A percentile compares a stretch with the other conserved stretches of the same genome.
Conservation (phyloP, 1,140 invertebrate genomes). For the Zaprionus taronus region DNA sequence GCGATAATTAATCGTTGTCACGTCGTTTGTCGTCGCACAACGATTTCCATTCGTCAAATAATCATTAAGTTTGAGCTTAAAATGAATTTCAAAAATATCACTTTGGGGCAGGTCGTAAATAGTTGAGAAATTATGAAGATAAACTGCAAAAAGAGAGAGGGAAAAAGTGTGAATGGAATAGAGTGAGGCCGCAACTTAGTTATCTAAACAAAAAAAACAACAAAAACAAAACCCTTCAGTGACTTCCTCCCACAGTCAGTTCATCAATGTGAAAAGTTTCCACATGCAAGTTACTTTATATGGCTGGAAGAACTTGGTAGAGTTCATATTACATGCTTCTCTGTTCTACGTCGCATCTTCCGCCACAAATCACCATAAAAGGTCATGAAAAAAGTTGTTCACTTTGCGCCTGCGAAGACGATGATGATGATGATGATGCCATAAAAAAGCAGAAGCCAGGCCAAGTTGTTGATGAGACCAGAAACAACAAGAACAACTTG, state of each 20-base stretch:
- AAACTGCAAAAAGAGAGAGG: background rate
- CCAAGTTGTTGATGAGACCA: slow-evolving; percentile 8
- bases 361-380: slow-evolving; percentile 56
- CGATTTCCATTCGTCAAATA: slow-evolving; percentile 28
- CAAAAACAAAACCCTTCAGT: background rate
- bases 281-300: slow-evolving; percentile 9
- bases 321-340: slow-evolving; percentile 48
- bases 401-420: slow-evolving; percentile 35
- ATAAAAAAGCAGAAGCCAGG: slow-evolving; percentile 60
- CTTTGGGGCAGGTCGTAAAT: slow-evolving; percentile 9
- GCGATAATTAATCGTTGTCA: slow-evolving; percentile 18
- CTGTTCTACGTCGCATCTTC: slow-evolving; percentile 19
- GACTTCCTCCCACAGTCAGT: slow-evolving; percentile 9
- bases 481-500: slow-evolving; percentile 17
- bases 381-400: slow-evolving; percentile 61
- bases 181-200: background rate
- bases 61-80: slow-evolving; percentile 8
- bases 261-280: slow-evolving; percentile 13
- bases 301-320: slow-evolving; percentile 19
- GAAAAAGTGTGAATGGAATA: background rate
- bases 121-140: slow-evolving; percentile 15
- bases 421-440: slow-evolving; percentile 45
- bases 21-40: slow-evolving; percentile 15
- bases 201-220: background rate
- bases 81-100: slow-evolving; percentile 1